Evolutionary conservation across 2,888 invertebrate genomes (phyloP), one percentile per base, ranked within the genome.

Genomic region (Shargacucullia verbasci): DNA sequence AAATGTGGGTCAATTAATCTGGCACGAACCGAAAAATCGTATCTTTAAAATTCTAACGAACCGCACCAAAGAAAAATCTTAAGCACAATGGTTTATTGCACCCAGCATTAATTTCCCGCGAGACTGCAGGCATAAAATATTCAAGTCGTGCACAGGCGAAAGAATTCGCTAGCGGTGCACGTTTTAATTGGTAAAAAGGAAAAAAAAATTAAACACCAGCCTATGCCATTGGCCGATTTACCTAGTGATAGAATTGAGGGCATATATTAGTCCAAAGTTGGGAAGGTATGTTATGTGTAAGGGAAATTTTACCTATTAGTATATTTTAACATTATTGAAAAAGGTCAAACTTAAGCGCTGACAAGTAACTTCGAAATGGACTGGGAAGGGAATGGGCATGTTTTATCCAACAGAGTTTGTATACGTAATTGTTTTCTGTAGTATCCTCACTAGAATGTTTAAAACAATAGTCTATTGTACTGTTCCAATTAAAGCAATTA

Each of bases 41-140:
- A 70, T 79, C 72, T 73, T 81, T 66, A 70, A 78, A 77, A 77
- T 75, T 78, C 74, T 77, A 83, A 83, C 78, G 76, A 83, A 76
- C 77, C 65, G 66, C 55, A 63, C 60, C 53, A 60, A 80, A 80
- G 77, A 73, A 81, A 81, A 86, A 81, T 82, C 81, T 83, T 79
- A 80, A 82, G 71, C 80, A 84, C 86, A 86, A 85, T 84, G 73
- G 81, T 73, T 83, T 79, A 80, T 78, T 84, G 83, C 84, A 85
- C 79, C 84, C 71, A 81, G 76, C 81, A 83, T 80, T 86, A 87
- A 90, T 90, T 90, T 89, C 85, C 86, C 86, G 75, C 68, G 82
- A 82, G 87, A 73, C 77, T 83, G 82, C 83, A 83, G 82, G 74
- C 80, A 79, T 86, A 84, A 87, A 88, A 88, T 86, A 89, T 89